Evolutionary conservation across 2,113 vertebrate species (phyloP).

Genomic region (Theropithecus gelada): DNA sequence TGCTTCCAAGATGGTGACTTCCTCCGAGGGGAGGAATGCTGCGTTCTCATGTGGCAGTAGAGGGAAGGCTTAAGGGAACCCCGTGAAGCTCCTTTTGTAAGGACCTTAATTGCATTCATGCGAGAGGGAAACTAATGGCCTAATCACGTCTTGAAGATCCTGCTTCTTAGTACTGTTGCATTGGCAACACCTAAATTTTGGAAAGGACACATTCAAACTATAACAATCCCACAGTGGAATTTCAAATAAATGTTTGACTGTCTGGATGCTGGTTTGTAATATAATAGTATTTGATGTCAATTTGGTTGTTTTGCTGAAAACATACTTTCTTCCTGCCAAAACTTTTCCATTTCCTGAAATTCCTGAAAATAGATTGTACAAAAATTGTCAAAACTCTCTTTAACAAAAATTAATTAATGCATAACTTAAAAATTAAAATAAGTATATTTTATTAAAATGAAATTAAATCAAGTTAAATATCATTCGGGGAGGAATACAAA

Average conservation of each 20-base stretch:
- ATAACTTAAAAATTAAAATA: background rate
- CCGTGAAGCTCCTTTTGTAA: background rate
- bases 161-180: background rate
- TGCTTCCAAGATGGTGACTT: background rate
- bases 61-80: background rate
- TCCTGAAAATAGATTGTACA: background rate
- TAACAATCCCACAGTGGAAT: background rate
- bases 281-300: background rate
- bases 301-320: background rate
- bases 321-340: background rate
- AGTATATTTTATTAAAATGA: background rate
- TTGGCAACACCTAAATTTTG: background rate
- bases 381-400: background rate
- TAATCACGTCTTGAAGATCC: background rate
- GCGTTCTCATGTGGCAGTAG: background rate
- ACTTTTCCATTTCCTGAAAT: background rate
- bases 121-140: no score
- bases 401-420: background rate
- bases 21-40: background rate
- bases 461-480: background rate
- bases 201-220: background rate
- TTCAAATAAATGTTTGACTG: background rate
- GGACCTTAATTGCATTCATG: background rate
- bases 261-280: background rate
- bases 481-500: background rate